These are phyloP conservation scores for Melipona beecheii DNA, from an alignment of 2,888 invertebrate genomes.

Conservation along the genomic window DNA sequence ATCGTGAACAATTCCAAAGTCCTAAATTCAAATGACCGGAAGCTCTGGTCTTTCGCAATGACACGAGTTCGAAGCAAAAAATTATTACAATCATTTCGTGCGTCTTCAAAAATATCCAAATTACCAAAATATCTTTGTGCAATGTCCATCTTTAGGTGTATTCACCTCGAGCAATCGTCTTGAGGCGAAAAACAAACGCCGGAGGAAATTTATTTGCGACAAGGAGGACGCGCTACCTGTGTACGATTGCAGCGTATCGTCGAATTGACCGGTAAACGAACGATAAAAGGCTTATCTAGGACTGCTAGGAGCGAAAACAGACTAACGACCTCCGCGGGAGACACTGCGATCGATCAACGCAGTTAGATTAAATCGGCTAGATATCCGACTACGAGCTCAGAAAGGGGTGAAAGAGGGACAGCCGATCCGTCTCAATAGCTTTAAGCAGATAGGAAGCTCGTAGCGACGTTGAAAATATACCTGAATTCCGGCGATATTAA, in stretches of 20 bases:
- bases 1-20: too few species aligned
- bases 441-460: constrained; percentile 27
- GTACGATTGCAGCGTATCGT: background rate
- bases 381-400: constrained; percentile 37
- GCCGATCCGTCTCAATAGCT: constrained; percentile 41
- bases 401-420: background rate
- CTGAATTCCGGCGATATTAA: constrained; percentile 37
- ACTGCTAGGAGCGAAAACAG: constrained; percentile 48
- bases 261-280: constrained; percentile 35
- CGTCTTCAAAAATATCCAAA: too few species aligned
- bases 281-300: constrained; percentile 54
- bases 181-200: background rate
- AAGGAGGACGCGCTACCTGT: background rate
- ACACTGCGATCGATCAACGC: constrained; percentile 49
- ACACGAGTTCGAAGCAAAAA: too few species aligned
- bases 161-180: background rate
- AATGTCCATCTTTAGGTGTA: background rate
- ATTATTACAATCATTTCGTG: too few species aligned
- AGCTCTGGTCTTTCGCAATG: too few species aligned
- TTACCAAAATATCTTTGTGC: too few species aligned
- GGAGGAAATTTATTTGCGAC: background rate
- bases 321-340: constrained; percentile 35
- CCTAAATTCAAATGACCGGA: too few species aligned
- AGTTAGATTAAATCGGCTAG: constrained; percentile 57
- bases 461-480: constrained; percentile 1